A percentile compares a stretch with the other conserved stretches of the same genome.
These are phyloP conservation scores for Agelaius tricolor DNA, from an alignment of 2,113 vertebrate species.

Conservation along the genomic window DNA sequence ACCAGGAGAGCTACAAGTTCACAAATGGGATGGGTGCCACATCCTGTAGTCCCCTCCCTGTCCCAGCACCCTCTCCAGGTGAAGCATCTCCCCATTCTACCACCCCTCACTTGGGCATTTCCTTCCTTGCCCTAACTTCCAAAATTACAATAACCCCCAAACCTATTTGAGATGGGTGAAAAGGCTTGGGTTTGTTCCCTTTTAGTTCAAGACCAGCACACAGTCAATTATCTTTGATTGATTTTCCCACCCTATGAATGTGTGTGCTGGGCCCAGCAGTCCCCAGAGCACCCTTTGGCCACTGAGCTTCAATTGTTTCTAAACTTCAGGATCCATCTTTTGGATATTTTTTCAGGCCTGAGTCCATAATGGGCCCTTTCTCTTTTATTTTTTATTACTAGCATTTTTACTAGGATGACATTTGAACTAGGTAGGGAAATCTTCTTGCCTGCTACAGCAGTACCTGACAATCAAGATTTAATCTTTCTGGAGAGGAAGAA, in stretches of 20 bases:
- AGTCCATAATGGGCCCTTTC: background rate
- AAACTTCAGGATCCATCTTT: conserved; percentile 18
- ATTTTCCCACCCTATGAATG: background rate
- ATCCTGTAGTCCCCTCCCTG: background rate
- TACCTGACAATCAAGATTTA: conserved; percentile 14
- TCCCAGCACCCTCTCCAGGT: background rate
- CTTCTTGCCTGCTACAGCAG: background rate
- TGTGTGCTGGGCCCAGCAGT: background rate
- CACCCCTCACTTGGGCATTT: background rate
- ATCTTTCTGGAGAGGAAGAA: background rate
- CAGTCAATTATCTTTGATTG: background rate
- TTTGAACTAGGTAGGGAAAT: conserved; percentile 29
- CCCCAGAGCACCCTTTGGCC: rapidly evolving
- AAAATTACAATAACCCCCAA: background rate
- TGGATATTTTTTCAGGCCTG: conserved; percentile 26
- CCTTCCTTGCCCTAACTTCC: background rate
- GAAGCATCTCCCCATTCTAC: background rate
- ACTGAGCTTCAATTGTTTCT: background rate
- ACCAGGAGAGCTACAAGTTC: background rate
- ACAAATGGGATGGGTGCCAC: background rate
- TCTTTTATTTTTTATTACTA: background rate
- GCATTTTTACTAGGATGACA: conserved; percentile 15
- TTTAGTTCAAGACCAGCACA: background rate
- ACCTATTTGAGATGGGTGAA: background rate
- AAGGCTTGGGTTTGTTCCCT: background rate